A percentile compares a stretch with the other conserved stretches of the same genome.
Evolutionary conservation across 1,140 invertebrate genomes (phyloP).

Genomic region (Condylostylus longicornis): DNA sequence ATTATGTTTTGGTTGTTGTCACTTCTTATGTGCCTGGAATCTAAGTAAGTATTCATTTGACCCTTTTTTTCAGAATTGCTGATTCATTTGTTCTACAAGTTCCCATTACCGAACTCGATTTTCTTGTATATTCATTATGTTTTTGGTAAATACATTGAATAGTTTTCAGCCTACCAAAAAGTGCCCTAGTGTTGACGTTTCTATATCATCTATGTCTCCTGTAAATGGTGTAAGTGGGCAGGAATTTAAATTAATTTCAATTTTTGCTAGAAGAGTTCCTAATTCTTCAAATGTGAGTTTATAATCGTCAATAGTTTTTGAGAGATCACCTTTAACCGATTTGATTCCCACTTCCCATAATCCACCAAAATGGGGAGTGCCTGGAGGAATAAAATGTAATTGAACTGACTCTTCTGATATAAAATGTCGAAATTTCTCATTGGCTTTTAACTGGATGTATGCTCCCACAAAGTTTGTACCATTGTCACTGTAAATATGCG

Average conservation of each 20-base stretch:
- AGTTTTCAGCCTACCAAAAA: conserved; percentile 13
- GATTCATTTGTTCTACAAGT: conserved; percentile 10
- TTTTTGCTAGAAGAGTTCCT: conserved; percentile 10
- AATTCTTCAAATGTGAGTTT: conserved; percentile 16
- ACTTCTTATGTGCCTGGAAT: too few species aligned
- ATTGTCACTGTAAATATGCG: too few species aligned
- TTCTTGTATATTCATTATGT: too few species aligned
- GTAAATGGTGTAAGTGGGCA: conserved; percentile 10
- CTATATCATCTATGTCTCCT: conserved; percentile 11
- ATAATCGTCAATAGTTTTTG: conserved; percentile 7
- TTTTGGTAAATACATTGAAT: conserved; percentile 3
- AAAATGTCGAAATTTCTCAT: too few species aligned
- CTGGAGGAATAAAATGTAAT: conserved; percentile 17
- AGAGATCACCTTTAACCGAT: conserved; percentile 5
- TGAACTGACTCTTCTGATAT: too few species aligned
- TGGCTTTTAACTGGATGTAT: too few species aligned
- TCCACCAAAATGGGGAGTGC: conserved; percentile 16
- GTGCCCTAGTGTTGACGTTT: conserved; percentile 13
- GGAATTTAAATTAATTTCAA: conserved; percentile 19
- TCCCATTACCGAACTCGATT: conserved; percentile 10
- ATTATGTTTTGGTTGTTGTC: too few species aligned
- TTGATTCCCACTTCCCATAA: conserved; percentile 8
- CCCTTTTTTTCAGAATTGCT: conserved; percentile 13
- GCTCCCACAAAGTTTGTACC: too few species aligned
- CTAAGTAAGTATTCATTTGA: too few species aligned